Percentiles rank a stretch among this genome's conserved stretches.
These are phyloP conservation scores for Colossoma macropomum DNA, from an alignment of 2,113 vertebrate genomes.

Conservation along the genomic window DNA sequence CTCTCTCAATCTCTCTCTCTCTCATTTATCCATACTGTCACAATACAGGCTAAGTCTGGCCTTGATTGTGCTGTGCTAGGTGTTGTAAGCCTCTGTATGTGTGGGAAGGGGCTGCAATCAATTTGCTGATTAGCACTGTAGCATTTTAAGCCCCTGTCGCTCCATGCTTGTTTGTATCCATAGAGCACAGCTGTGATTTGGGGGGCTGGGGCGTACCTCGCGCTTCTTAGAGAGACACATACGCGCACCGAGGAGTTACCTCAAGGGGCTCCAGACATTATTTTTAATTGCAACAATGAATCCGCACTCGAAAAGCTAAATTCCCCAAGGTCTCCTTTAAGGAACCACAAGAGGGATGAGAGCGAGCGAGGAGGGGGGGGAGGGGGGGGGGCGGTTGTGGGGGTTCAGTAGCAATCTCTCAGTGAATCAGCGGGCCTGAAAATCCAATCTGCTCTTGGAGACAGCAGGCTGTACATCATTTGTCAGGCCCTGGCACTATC, in stretches of 20 bases:
- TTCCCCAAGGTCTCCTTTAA: slow-evolving; percentile 74
- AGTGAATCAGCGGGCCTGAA: slow-evolving; percentile 80
- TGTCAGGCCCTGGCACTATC: slow-evolving; percentile 77
- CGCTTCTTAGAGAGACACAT: slow-evolving; percentile 29
- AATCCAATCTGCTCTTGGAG: slow-evolving; percentile 82
- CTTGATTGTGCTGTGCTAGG: slow-evolving; percentile 46
- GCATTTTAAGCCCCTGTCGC: slow-evolving; percentile 49
- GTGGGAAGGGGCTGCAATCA: slow-evolving; percentile 51
- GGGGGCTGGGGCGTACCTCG: slow-evolving; percentile 28
- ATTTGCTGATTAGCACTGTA: slow-evolving; percentile 57
- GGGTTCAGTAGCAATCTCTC: slow-evolving; percentile 76
- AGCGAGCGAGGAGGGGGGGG: slow-evolving; percentile 44
- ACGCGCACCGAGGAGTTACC: slow-evolving; percentile 49
- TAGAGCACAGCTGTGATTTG: slow-evolving; percentile 46
- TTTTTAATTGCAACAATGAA: slow-evolving; percentile 73
- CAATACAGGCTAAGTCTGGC: slow-evolving; percentile 18
- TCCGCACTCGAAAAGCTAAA: slow-evolving; percentile 67
- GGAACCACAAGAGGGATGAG: slow-evolving; percentile 58
- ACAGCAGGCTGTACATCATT: slow-evolving; percentile 82
- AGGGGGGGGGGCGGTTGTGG: slow-evolving; percentile 44
- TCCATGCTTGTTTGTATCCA: slow-evolving; percentile 20
- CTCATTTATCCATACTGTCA: neutral
- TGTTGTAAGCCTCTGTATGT: slow-evolving; percentile 35
- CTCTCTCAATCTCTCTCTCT: neutral
- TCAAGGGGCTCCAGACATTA: slow-evolving; percentile 51